Conservation (phyloP, 1,140 invertebrate species). For the Drosophila sp. region DNA sequence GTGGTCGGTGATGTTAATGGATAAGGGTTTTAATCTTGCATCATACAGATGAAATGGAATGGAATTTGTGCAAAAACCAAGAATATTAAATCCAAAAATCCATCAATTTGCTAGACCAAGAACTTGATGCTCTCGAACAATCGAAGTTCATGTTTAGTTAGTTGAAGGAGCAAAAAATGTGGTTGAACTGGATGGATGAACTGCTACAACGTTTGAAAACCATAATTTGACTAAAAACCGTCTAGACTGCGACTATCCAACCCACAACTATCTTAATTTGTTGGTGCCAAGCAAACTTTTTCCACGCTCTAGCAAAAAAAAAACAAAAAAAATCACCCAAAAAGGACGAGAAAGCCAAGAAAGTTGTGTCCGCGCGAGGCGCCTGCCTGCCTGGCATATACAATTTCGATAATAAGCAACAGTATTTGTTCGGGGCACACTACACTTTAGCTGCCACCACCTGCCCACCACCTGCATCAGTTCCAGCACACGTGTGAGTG, state of each 20-base stretch:
- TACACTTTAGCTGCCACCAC: conserved; percentile 13
- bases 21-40: not conserved
- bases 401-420: conserved; percentile 81
- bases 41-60: not conserved
- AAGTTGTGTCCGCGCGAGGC: conserved; percentile 56
- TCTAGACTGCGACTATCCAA: conserved; percentile 69
- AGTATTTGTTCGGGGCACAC: conserved; percentile 42
- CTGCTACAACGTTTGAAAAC: conserved; percentile 65
- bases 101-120: not conserved
- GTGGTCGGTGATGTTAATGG: not conserved
- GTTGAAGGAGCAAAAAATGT: not conserved
- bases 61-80: not conserved
- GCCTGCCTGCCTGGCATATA: conserved; percentile 66
- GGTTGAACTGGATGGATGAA: not conserved
- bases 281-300: conserved; percentile 75
- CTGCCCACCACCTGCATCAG: conserved; percentile 22
- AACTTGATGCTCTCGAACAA: conserved; percentile 1
- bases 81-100: not conserved
- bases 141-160: conserved; percentile 45
- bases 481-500: conserved; percentile 33
- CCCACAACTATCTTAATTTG: conserved; percentile 76
- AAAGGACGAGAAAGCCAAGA: conserved; percentile 22
- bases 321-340: not conserved
- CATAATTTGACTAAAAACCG: conserved; percentile 80
- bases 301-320: conserved; percentile 17